Evolutionary conservation across 2,797 vertebrate genomes (phyloP), one percentile per base, ranked within the genome.

Genomic region (Argyrosomus regius): DNA sequence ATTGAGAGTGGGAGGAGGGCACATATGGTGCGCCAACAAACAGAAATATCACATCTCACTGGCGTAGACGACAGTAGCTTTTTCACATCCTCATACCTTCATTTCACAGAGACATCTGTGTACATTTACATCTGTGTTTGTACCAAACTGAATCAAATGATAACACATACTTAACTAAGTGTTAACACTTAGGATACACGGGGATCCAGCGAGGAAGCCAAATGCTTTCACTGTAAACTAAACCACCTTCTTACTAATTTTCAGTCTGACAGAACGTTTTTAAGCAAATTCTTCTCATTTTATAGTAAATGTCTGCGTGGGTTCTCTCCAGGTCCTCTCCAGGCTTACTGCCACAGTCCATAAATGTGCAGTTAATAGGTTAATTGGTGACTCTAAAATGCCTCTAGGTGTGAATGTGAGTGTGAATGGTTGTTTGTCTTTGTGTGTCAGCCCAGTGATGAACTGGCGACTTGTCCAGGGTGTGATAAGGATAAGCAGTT

Each of bases 41-140:
- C 83, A 70, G 59, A 82, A 90, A 84, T 48, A 82, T 39, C 69
- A 85, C 50, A 20, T 68, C 80, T 85, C 72, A 35, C 65, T 70
- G 65, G 41, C 28, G n/a, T 24, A 13, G 59, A 78, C 82, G 71
- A 67, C 75, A 39, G 50, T 3, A 48, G 46, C 66, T 41, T 53
- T 64, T 64, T 59, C 75, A 53, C 53, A 75, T 60, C 54, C 39
- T 54, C 28, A 52, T 43, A 39, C 17, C 16, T 72, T 54, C 35
- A 26, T 74, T 72, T 71, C 24, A 67, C 28, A 9, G 64, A 22
- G 17, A 60, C 48, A 22, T 61, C 62, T 28, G 35, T 35, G 35
- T 8, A 35, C 35, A 35, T 24, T 22, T 10, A 28, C 43, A 6
- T 71, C 54, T 70, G 9, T 35, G 24, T 46, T 63, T 46, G 14